Percentiles rank a stretch among this genome's conserved stretches.
Conservation (phyloP, 2,888 invertebrate genomes). For the Scaptomyza caliginosa region DNA sequence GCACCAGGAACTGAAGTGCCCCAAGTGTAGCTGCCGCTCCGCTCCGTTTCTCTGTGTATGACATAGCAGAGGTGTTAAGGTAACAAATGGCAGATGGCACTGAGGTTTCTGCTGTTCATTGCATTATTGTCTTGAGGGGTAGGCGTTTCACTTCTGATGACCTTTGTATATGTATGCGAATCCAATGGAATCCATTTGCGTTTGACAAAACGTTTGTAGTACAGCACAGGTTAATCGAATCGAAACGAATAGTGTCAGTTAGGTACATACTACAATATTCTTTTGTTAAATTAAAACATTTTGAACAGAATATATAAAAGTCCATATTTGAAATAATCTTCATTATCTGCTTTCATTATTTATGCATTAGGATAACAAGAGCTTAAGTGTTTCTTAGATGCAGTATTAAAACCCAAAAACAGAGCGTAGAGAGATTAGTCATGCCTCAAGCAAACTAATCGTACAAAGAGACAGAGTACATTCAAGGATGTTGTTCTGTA, state of each 20-base stretch:
- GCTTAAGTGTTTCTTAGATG: neutral
- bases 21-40: constrained; percentile 14
- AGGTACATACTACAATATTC: too few species aligned
- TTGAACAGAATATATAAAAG: too few species aligned
- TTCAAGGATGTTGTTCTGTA: constrained; percentile 7
- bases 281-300: too few species aligned
- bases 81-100: constrained; percentile 38
- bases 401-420: neutral
- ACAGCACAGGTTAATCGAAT: neutral
- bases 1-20: constrained; percentile 9
- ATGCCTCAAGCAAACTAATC: neutral
- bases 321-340: neutral
- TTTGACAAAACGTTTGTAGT: neutral
- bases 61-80: constrained; percentile 46
- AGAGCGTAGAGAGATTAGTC: neutral
- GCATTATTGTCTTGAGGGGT: constrained; percentile 15
- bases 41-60: constrained; percentile 4
- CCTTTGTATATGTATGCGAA: neutral
- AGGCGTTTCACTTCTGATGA: constrained; percentile 9
- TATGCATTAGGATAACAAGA: neutral
- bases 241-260: neutral
- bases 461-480: neutral
- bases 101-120: constrained; percentile 29
- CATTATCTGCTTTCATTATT: neutral
- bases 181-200: neutral